Conservation (phyloP, 92 coral and sea anemone species). For the Epizoanthus ramosus region DNA sequence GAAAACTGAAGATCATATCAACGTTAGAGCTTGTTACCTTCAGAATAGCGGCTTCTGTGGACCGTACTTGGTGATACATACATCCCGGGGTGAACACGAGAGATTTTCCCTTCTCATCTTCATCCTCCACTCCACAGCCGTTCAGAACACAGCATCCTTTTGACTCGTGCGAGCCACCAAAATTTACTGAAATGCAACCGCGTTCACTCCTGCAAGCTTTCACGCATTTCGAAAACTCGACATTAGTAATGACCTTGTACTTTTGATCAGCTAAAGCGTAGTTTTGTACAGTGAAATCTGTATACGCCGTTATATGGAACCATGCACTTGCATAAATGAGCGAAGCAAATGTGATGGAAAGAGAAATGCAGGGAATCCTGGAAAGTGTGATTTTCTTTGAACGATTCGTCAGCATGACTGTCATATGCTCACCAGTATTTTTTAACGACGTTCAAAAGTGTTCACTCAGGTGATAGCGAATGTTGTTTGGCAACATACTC, state of each 20-base stretch:
- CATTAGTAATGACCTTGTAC: neutral
- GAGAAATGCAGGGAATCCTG: too few relatives aligned
- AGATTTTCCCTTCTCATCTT: neutral
- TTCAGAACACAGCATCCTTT: conserved; percentile 17
- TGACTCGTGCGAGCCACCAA: neutral
- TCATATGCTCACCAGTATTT: too few relatives aligned
- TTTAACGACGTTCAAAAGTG: too few relatives aligned
- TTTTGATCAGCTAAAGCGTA: neutral
- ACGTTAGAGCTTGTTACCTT: neutral
- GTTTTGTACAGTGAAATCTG: neutral
- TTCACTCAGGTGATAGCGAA: too few relatives aligned
- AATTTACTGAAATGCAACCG: conserved; percentile 9
- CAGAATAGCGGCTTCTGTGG: neutral
- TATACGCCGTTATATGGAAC: neutral
- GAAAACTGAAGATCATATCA: too few relatives aligned
- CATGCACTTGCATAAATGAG: too few relatives aligned
- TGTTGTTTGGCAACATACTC: too few relatives aligned
- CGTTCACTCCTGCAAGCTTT: conserved; percentile 4
- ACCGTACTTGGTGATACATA: neutral
- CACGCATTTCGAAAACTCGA: conserved; percentile 8
- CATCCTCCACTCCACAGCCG: neutral
- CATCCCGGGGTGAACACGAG: conserved; percentile 1
- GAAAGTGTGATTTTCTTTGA: too few relatives aligned
- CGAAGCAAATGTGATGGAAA: too few relatives aligned
- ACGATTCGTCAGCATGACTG: too few relatives aligned